A percentile compares a stretch with the other conserved stretches of the same genome.
These are phyloP conservation scores for Teleogryllus occipitalis DNA, from an alignment of 1,140 invertebrate species.

Conservation along the genomic window DNA sequence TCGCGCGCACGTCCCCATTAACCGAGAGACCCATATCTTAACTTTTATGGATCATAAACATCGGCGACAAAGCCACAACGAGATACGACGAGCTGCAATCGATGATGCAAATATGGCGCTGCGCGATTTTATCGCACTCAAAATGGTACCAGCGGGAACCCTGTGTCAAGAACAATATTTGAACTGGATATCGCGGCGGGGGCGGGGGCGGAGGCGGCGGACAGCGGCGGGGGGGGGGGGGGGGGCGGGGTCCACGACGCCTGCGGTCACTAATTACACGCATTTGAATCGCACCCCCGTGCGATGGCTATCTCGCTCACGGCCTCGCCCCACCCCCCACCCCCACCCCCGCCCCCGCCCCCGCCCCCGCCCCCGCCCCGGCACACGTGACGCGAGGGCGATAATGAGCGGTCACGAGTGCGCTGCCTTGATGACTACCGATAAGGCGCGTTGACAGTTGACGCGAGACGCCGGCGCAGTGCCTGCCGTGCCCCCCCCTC, in stretches of 20 bases:
- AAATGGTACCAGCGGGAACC: background rate
- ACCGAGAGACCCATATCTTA: background rate
- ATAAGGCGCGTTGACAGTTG: background rate
- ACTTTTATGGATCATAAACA: conserved; percentile 2
- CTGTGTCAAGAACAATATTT: background rate
- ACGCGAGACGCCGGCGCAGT: background rate
- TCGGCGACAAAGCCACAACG: background rate
- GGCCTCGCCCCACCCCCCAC: too few relatives aligned
- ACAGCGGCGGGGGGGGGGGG: background rate
- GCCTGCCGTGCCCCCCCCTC: too few relatives aligned
- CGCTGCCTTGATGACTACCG: background rate
- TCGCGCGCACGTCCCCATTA: background rate
- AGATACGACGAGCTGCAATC: background rate
- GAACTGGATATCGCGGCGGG: background rate
- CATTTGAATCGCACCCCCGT: background rate
- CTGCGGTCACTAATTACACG: background rate
- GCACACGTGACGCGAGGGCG: background rate
- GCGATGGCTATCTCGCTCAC: background rate
- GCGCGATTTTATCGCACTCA: background rate
- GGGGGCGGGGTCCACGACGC: background rate
- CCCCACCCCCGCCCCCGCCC: too few relatives aligned
- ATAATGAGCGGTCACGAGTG: background rate
- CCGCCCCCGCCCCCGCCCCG: too few relatives aligned
- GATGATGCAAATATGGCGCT: background rate
- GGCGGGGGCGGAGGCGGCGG: background rate